Base-by-base conservation (phyloP, 1,140 invertebrate genomes). In the Frieseomelitta varia region DNA sequence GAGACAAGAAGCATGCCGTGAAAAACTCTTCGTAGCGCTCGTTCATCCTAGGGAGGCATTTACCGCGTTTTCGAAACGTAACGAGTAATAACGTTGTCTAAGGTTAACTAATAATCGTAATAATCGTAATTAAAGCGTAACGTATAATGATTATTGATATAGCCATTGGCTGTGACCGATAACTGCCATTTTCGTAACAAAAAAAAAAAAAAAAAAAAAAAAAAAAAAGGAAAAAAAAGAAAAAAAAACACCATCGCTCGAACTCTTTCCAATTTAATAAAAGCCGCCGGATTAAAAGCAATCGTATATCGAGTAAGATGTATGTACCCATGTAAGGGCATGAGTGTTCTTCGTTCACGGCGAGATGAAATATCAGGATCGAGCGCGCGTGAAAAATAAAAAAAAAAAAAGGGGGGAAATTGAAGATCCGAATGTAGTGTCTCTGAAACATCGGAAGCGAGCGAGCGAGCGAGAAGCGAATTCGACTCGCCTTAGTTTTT, bases 141-240 rank as follows among this genome's bases (percentile, higher is more conserved):
- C 78, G 87, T 92, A 87, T 94, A 94, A 94, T 93, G 90, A 94
- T 90, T 93, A 93, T 92, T 90, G 87, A 90, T 87, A 94, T 95
- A 95, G 94, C 94, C 94, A 93, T 94, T 94, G 94, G 94, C 94
- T 94, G 94, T 94, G 94, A 95, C 92, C 93, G 94, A 94, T 95
- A 94, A 95, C 94, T 95, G 94, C 94, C 94, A 95, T 94, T 94
- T 94, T 95, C 92, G 88, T 93, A 93, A 90, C 88, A 91, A 91
- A 93, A 89, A 91, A 89, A 89, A 86, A 81, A 80, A 81, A 90
- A 90, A 86, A 83, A 89, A 90, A 87, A 73, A 65, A 65, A 80
- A 81, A 89, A 30, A 65, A 91, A 91, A 93, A 89, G 69, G n/a
- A n/a, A n/a, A n/a, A n/a, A n/a, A n/a, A n/a, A n/a, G n/a, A 47